Evolutionary conservation across 2,797 vertebrate species (phyloP), one percentile per base, ranked within the genome.

Genomic region (Danio tinwini): DNA sequence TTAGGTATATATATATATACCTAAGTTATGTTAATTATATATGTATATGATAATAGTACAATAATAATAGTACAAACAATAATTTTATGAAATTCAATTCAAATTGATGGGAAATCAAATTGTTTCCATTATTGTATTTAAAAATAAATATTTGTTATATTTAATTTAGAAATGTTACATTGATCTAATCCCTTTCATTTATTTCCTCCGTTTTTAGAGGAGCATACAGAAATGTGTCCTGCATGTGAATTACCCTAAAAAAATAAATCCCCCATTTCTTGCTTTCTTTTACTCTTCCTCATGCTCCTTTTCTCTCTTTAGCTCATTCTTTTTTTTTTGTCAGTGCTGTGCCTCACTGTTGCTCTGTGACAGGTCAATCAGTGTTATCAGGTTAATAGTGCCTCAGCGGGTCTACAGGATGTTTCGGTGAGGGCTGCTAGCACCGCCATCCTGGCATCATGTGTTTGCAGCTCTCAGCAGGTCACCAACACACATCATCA

Each of bases 371-470:
- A 56, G 70, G 67, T 71, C 76, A 75, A 59, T 77, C 56, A 70
- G 42, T 70, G 44, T 45, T 72, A 76, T 80, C 68, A 58, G 74
- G 64, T 74, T 68, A 65, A 53, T 69, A 56, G 40, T 81, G 55
- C 37, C 63, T 42, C 50, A 52, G 37, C 6, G 11, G 39, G 58
- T 72, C 58, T 71, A 44, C 45, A 79, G 7, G 5, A 7, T 37
- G 42, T 59, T 42, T 19, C 13, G 59, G 42, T n/a, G n/a, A 69
- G 12, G 45, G 55, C 12, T 50, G 13, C n/a, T 49, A 58, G 14
- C 40, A 42, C 47, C 37, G 39, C 69, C 76, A 70, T 39, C 45
- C 39, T 52, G 53, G 12, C 55, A 55, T 49, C 58, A 62, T 52
- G 39, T 72, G 69, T 72, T 80, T 72, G 49, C 59, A 61, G n/a